Conservation (phyloP, 2,797 vertebrate genomes). For the Coregonus suidteri region DNA sequence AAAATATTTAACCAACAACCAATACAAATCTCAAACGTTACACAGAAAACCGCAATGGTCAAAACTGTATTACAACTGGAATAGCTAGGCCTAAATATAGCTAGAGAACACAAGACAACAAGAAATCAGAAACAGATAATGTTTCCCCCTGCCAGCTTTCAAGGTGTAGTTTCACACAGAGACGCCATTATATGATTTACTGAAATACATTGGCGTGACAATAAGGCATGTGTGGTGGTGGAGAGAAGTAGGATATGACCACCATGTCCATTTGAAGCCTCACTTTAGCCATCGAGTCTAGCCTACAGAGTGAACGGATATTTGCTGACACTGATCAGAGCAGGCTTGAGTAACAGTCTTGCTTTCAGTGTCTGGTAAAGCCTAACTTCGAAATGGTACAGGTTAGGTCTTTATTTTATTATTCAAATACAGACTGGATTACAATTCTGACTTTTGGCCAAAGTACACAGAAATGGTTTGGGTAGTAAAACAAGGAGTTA, state of each 20-base stretch:
- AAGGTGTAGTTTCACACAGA: not conserved
- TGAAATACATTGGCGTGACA: not conserved
- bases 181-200: not conserved
- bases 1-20: not conserved
- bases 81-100: no score
- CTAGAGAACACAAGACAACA: not conserved
- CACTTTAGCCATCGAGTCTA: not conserved
- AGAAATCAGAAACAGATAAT: not conserved
- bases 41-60: not conserved
- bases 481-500: not conserved
- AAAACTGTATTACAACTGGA: not conserved
- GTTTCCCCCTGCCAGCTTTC: no score
- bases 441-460: not conserved
- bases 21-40: no score
- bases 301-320: not conserved
- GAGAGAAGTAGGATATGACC: not conserved
- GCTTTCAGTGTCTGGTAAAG: not conserved
- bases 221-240: not conserved
- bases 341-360: not conserved
- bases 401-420: conserved; percentile 1
- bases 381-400: not conserved
- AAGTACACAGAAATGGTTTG: conserved; percentile 2
- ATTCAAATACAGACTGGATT: conserved; percentile 14
- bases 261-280: not conserved
- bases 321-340: not conserved